Base-by-base conservation (phyloP, 1,140 invertebrate genomes). In the Drosophila burlai region DNA sequence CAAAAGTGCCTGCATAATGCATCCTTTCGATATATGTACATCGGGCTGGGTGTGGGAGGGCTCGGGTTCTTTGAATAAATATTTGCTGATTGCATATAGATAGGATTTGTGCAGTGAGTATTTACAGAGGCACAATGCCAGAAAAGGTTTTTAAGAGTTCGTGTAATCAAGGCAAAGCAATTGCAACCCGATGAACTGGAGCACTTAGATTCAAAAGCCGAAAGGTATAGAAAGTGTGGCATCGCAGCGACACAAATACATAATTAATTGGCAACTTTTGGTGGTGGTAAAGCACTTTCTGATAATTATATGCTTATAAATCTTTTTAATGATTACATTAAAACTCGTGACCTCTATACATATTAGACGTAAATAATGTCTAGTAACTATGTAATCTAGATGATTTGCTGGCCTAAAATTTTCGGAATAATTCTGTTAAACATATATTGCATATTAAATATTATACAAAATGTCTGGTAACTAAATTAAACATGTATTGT, bases 81-180 rank as follows among this genome's bases (percentile, higher is more conserved):
- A 89, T 87, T 87, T 87, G 81, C 80, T 75, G 84, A 87, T 87
- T 87, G 84, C 84, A 87, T 87, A 87, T 87, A 87, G 84, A 87
- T 89, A 75, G 84, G 50, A 83, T 81, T 75, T 89, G 63, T 75
- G 73, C 78, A 72, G 59, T 69, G 57, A 67, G 54, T 81, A 73
- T 84, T 83, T 81, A 67, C 81, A 52, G 46, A 87, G 65, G 38
- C 55, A 62, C 26, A 57, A 52, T 55, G 47, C 31, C 21, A 71
- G 46, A 50, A 50, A 34, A 34, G 49, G 59, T 69, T 69, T 59
- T 46, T 31, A n/a, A 11, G 36, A 24, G 21, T 61, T 46, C 46
- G 42, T 38, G 24, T 67, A 71, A 68, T 47, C 21, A 50, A 73
- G 46, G 38, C 66, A 73, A 60, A 71, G 54, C 54, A 57, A 38